Percentiles rank a stretch among this genome's conserved stretches.
phyloP scores from a whole-genome alignment of 2,113 vertebrate genomes.

The Rutilus rutilus region DNA sequence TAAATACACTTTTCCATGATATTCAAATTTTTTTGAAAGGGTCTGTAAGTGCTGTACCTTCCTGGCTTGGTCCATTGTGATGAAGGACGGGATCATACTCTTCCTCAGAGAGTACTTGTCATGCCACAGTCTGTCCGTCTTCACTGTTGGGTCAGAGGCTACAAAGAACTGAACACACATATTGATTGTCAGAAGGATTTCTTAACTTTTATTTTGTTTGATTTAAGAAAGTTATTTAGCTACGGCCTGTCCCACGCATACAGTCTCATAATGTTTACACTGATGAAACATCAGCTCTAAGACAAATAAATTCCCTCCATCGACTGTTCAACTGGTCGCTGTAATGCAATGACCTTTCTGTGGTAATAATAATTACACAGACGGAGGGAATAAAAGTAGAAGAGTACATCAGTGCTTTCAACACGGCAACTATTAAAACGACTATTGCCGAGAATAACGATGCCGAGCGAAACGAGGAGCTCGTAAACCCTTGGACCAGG shows the following conservation, averaged over 20 bases:
- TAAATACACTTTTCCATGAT: too few relatives aligned
- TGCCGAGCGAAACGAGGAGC: slow-evolving; percentile 22
- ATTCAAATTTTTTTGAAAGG: too few relatives aligned
- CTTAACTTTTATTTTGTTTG: neutral
- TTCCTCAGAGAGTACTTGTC: slow-evolving; percentile 96
- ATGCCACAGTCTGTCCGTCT: slow-evolving; percentile 96
- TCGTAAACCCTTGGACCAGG: slow-evolving; percentile 38
- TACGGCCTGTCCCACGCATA: neutral
- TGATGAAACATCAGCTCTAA: neutral
- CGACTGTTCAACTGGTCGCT: neutral
- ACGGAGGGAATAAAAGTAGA: neutral
- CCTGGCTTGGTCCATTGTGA: slow-evolving; percentile 94
- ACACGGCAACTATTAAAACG: slow-evolving; percentile 43
- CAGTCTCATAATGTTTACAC: neutral
- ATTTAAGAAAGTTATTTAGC: neutral
- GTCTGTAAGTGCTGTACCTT: slow-evolving; percentile 85
- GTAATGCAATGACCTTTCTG: slow-evolving; percentile 20
- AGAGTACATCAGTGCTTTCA: slow-evolving; percentile 44
- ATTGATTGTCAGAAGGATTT: slow-evolving; percentile 5
- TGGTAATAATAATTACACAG: slow-evolving; percentile 32
- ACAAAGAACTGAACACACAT: slow-evolving; percentile 88
- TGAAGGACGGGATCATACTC: slow-evolving; percentile 97
- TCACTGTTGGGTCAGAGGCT: slow-evolving; percentile 95
- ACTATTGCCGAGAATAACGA: slow-evolving; percentile 41
- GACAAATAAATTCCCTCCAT: slow-evolving; percentile 6